Evolutionary conservation across 2,797 vertebrate genomes (phyloP).

Genomic region (Sebastiscus albofasciatus): DNA sequence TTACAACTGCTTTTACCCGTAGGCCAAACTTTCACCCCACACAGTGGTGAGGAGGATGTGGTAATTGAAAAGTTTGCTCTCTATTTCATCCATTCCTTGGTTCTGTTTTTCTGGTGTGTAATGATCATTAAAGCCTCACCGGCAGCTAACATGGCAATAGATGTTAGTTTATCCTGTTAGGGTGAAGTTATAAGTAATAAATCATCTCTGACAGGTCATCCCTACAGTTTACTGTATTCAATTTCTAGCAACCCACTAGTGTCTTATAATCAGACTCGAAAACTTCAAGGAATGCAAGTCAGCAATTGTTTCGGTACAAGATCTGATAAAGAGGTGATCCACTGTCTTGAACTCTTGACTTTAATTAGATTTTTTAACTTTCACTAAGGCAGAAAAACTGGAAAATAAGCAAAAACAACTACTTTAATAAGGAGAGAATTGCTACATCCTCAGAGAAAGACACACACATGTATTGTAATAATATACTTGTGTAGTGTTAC

Average conservation of each 20-base stretch:
- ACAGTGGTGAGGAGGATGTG: not conserved
- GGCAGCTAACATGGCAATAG: not conserved
- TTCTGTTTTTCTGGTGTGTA: not conserved
- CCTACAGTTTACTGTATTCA: not conserved
- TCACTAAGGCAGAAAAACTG: not conserved
- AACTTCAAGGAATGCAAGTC: not conserved
- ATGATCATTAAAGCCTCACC: not conserved
- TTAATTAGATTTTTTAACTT: not conserved
- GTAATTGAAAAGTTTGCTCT: not conserved
- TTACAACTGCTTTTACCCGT: not conserved
- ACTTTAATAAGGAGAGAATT: not conserved
- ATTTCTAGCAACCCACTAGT: not conserved
- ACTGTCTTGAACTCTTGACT: not conserved
- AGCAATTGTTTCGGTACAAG: not conserved
- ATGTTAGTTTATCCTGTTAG: not conserved
- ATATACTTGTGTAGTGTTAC: too few relatives aligned
- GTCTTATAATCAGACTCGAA: not conserved
- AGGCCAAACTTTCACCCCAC: not conserved
- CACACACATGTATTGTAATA: not conserved
- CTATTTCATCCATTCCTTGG: not conserved
- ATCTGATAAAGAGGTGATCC: not conserved
- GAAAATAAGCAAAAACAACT: not conserved
- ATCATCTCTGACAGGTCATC: constrained; percentile 4
- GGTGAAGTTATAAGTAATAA: not conserved
- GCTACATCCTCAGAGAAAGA: not conserved